Percentiles rank a stretch among this genome's conserved stretches.
These are phyloP conservation scores for Drosophila micromelanica DNA, from an alignment of 1,140 invertebrate species.

Conservation along the genomic window DNA sequence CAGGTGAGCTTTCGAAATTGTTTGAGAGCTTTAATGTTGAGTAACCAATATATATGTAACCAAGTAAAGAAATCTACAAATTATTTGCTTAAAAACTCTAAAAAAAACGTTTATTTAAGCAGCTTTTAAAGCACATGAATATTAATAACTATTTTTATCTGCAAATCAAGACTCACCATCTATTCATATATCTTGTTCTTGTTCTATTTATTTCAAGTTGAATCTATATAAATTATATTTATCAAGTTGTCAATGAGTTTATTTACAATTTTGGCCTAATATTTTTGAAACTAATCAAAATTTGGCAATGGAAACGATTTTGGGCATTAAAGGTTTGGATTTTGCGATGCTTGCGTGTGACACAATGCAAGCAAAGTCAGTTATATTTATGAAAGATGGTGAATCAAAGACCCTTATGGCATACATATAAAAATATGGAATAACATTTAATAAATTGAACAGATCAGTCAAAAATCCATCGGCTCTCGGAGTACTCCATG, in stretches of 20 bases:
- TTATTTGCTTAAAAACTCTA: no score
- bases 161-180: no score
- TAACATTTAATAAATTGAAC: neutral
- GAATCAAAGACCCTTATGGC: conserved; percentile 53
- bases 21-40: no score
- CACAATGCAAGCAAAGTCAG: conserved; percentile 93
- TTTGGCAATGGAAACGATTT: conserved; percentile 91
- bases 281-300: conserved; percentile 25
- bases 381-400: conserved; percentile 97
- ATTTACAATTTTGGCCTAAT: conserved; percentile 1
- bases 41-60: no score
- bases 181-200: no score
- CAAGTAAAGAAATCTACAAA: no score
- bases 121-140: no score
- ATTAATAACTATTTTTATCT: no score
- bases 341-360: conserved; percentile 96
- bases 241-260: conserved; percentile 12
- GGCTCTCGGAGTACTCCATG: conserved; percentile 94
- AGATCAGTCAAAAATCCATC: conserved; percentile 98
- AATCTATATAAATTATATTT: neutral
- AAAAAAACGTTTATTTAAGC: no score
- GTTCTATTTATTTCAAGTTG: neutral
- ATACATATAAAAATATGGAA: neutral
- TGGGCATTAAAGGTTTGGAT: conserved; percentile 96
- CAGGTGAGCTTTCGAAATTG: neutral